Percentiles rank a stretch among this genome's conserved stretches.
Evolutionary conservation across 2,888 invertebrate species (phyloP).

Genomic region (Liopterus haemorrhoidalis): DNA sequence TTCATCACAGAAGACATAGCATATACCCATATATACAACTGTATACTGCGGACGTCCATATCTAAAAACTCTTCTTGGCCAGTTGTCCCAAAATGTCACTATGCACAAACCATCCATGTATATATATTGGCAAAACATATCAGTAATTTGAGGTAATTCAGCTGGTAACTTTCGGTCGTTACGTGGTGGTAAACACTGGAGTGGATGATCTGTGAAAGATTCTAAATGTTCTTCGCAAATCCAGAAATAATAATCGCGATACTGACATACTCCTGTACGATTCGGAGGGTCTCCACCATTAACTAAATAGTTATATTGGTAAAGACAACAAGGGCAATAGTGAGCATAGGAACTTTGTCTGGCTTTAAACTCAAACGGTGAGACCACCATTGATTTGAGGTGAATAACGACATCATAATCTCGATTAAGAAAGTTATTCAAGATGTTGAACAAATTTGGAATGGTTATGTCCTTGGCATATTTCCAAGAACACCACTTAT

Average conservation of each 20-base stretch:
- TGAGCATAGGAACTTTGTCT: slow-evolving; percentile 50
- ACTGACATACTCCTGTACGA: slow-evolving; percentile 54
- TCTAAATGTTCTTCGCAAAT: slow-evolving; percentile 52
- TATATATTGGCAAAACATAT: slow-evolving; percentile 36
- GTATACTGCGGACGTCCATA: slow-evolving; percentile 48
- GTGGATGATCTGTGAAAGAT: slow-evolving; percentile 47
- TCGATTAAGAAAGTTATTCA: slow-evolving; percentile 5
- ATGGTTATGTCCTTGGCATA: slow-evolving; percentile 39
- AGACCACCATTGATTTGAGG: slow-evolving; percentile 45
- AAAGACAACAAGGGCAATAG: slow-evolving; percentile 57
- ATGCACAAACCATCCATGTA: slow-evolving; percentile 56
- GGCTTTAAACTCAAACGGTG: slow-evolving; percentile 50
- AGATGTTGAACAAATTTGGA: slow-evolving; percentile 5
- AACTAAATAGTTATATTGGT: slow-evolving; percentile 37
- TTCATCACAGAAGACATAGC: slow-evolving; percentile 53
- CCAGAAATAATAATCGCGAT: slow-evolving; percentile 54
- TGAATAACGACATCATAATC: background rate
- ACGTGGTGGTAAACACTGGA: slow-evolving; percentile 43
- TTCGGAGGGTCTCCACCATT: slow-evolving; percentile 47
- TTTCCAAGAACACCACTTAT: slow-evolving; percentile 53
- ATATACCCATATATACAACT: slow-evolving; percentile 47
- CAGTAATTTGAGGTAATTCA: slow-evolving; percentile 46
- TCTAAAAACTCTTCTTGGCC: slow-evolving; percentile 47
- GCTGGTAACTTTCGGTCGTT: slow-evolving; percentile 44
- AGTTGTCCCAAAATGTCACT: slow-evolving; percentile 54